phyloP scores from a whole-genome alignment of 2,797 vertebrate genomes.

The Anisognathus igniventris region DNA sequence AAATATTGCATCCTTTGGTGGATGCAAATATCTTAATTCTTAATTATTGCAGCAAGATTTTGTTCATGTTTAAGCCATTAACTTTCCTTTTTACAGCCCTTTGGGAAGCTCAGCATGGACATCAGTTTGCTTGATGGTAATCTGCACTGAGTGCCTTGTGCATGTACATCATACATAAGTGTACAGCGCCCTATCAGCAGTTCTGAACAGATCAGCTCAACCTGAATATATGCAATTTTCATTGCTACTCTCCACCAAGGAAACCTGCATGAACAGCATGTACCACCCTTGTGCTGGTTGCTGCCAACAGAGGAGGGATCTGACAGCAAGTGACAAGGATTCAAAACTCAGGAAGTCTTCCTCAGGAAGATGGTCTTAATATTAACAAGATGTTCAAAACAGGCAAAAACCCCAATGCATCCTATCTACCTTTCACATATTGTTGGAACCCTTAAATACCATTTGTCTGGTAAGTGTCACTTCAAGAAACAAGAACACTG shows the following conservation, averaged over 20 bases:
- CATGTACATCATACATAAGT: neutral
- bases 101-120: neutral
- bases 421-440: neutral
- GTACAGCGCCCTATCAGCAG: neutral
- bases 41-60: neutral
- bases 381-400: fast-evolving
- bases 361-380: neutral
- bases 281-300: neutral
- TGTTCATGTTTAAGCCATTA: neutral
- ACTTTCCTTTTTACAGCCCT: neutral
- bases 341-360: neutral
- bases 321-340: neutral
- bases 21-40: neutral
- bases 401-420: neutral
- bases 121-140: neutral
- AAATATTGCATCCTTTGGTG: neutral
- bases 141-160: neutral
- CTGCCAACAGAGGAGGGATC: neutral
- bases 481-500: neutral
- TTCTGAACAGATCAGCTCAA: neutral
- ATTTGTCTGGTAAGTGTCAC: neutral
- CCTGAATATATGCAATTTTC: neutral
- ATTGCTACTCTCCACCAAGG: neutral
- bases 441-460: neutral
- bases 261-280: neutral